Percentiles rank a stretch among this genome's conserved stretches.
Conservation (phyloP, 2,797 vertebrate species). For the Podargus strigoides region DNA sequence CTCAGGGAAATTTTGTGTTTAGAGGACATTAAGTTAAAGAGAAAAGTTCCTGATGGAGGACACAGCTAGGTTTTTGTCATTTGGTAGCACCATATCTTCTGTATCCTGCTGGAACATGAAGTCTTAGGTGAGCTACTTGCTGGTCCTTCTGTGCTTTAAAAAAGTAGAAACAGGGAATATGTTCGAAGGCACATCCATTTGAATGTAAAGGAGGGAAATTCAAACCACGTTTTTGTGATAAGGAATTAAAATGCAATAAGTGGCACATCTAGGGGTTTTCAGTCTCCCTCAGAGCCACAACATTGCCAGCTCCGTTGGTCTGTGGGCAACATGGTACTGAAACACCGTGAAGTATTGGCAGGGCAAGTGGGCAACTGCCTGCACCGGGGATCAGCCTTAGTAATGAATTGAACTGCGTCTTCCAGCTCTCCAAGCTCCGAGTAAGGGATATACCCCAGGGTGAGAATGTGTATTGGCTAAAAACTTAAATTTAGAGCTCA, state of each 20-base stretch:
- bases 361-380: background rate
- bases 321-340: no score
- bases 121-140: background rate
- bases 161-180: background rate
- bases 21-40: background rate
- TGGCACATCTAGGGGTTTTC: background rate
- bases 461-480: background rate
- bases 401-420: background rate
- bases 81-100: background rate
- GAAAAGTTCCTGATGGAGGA: background rate
- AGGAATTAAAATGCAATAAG: background rate
- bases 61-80: background rate
- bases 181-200: rapidly evolving
- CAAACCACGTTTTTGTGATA: background rate
- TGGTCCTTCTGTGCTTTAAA: background rate
- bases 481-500: background rate
- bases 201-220: background rate
- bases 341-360: rapidly evolving
- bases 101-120: background rate
- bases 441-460: background rate
- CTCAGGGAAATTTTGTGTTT: background rate
- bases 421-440: background rate
- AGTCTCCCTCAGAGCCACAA: background rate
- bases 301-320: background rate
- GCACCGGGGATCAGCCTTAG: background rate